phyloP scores from a whole-genome alignment of 2,888 invertebrate species.

The Caenorhabditis wallacei region DNA sequence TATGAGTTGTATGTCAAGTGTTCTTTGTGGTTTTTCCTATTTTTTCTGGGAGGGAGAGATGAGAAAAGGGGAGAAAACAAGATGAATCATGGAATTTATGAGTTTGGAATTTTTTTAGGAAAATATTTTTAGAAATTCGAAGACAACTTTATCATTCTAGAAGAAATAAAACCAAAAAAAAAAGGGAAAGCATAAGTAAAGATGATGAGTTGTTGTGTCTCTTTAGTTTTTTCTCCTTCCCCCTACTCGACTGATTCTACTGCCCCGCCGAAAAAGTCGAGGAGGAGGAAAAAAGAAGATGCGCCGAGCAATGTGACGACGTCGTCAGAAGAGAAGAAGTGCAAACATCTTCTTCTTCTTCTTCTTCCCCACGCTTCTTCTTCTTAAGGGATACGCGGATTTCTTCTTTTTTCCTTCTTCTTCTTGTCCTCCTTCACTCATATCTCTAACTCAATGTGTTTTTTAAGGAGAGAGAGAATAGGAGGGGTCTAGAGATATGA shows the following conservation, averaged over 20 bases:
- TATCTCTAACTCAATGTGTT: slow-evolving; percentile 20
- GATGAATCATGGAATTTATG: neutral
- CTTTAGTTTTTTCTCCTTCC: neutral
- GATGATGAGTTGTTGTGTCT: slow-evolving; percentile 38
- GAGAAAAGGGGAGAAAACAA: neutral
- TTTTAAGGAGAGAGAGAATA: neutral
- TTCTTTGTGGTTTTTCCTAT: neutral
- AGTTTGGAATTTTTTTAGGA: too few species aligned
- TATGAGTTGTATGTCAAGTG: neutral
- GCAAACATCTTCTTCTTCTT: slow-evolving; percentile 16
- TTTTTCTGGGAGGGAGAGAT: neutral
- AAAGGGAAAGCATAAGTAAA: slow-evolving; percentile 25
- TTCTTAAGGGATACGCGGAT: slow-evolving; percentile 26
- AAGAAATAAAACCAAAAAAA: neutral
- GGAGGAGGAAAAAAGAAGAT: slow-evolving; percentile 9
- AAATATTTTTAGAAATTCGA: too few species aligned
- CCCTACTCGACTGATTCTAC: slow-evolving; percentile 10
- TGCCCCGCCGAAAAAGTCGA: slow-evolving; percentile 33
- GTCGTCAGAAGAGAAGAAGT: slow-evolving; percentile 23
- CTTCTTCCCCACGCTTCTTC: neutral
- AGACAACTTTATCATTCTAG: neutral
- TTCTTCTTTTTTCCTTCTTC: neutral
- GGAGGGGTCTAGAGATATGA: neutral
- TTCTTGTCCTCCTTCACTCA: neutral
- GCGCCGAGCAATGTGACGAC: slow-evolving; percentile 22